phyloP scores from a whole-genome alignment of 2,888 invertebrate genomes.

The Drosophila monieri region DNA sequence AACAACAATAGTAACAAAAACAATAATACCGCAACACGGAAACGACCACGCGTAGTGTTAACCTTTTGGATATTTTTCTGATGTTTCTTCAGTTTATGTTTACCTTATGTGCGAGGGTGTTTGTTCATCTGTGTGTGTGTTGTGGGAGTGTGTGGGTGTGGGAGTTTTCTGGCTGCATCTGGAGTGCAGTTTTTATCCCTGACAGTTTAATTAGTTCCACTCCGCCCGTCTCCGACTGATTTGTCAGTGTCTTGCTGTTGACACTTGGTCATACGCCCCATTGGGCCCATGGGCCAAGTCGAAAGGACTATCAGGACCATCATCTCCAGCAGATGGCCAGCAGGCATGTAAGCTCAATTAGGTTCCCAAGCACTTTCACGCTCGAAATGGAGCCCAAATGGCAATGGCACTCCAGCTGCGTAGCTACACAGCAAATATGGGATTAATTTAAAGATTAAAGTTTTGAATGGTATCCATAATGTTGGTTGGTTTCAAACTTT shows the following conservation, averaged over 20 bases:
- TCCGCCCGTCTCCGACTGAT: conserved; percentile 41
- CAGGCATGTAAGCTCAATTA: conserved; percentile 58
- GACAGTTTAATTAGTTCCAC: conserved; percentile 53
- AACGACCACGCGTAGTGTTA: conserved; percentile 64
- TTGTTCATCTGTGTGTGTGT: conserved; percentile 11
- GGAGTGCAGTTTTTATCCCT: conserved; percentile 18
- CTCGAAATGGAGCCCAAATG: conserved; percentile 37
- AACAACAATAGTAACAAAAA: conserved; percentile 43
- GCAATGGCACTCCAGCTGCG: conserved; percentile 22
- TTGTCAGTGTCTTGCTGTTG: conserved; percentile 39
- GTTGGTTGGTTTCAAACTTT: neutral
- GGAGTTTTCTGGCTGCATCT: conserved; percentile 27
- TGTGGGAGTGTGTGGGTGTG: conserved; percentile 28
- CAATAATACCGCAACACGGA: conserved; percentile 59
- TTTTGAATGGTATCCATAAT: neutral
- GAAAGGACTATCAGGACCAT: conserved; percentile 29
- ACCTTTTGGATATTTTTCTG: conserved; percentile 36
- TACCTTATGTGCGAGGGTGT: conserved; percentile 19
- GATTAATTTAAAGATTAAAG: neutral
- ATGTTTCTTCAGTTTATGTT: conserved; percentile 10
- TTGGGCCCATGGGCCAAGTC: conserved; percentile 31
- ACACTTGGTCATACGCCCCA: conserved; percentile 41
- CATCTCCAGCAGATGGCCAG: conserved; percentile 22
- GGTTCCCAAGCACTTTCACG: conserved; percentile 62
- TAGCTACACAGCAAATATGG: conserved; percentile 17